phyloP scores from a whole-genome alignment of 2,113 vertebrate species.

The Pteruthius melanotis region DNA sequence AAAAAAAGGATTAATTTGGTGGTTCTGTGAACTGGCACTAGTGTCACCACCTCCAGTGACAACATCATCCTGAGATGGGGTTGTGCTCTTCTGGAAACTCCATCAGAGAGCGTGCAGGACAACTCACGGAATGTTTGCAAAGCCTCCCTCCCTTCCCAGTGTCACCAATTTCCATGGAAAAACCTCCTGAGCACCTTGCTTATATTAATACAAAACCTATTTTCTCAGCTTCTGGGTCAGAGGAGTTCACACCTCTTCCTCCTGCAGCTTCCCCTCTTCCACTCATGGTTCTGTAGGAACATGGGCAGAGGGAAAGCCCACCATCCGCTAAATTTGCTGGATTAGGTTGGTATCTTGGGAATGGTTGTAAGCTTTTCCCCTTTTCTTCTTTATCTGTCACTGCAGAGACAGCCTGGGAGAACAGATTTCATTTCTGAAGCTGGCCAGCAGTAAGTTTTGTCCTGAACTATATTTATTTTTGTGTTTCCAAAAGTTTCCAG shows the following conservation, averaged over 20 bases:
- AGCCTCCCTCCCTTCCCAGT: neutral
- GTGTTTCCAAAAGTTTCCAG: constrained; percentile 60
- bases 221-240: neutral
- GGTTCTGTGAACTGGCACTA: neutral
- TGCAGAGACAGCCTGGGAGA: constrained; percentile 21
- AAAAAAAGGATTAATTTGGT: neutral
- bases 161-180: neutral
- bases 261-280: neutral
- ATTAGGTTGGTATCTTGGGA: constrained; percentile 10
- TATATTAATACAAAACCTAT: neutral
- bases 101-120: accelerated
- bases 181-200: neutral
- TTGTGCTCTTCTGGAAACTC: neutral
- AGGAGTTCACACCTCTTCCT: neutral
- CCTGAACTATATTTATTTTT: constrained; percentile 64
- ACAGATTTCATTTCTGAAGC: constrained; percentile 42
- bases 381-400: constrained; percentile 43
- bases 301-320: neutral
- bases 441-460: constrained; percentile 43
- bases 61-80: accelerated
- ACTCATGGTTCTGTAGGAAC: neutral
- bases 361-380: neutral
- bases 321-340: neutral
- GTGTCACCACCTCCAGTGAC: accelerated
- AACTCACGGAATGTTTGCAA: neutral